Percentiles rank a stretch among this genome's conserved stretches.
These are phyloP conservation scores for Drosophila paramelanica DNA, from an alignment of 2,888 invertebrate genomes.

Conservation along the genomic window DNA sequence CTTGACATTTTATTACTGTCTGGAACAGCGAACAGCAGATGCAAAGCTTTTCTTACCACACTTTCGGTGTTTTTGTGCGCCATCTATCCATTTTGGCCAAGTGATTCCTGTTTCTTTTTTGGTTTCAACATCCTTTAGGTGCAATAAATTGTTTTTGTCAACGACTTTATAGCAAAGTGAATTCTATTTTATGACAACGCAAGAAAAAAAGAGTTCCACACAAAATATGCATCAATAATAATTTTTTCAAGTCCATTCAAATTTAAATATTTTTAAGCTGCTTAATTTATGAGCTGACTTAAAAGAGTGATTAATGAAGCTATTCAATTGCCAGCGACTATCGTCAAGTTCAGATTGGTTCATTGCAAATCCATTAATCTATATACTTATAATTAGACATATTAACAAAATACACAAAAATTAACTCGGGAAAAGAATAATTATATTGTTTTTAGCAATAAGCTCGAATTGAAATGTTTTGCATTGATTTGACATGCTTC, in stretches of 20 bases:
- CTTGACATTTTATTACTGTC: constrained; percentile 72
- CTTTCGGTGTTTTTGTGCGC: constrained; percentile 28
- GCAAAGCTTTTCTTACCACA: constrained; percentile 46
- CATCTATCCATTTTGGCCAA: constrained; percentile 14
- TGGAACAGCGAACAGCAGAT: constrained; percentile 24
- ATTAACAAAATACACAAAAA: constrained; percentile 11
- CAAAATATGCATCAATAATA: constrained; percentile 18
- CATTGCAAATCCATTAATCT: constrained; percentile 46
- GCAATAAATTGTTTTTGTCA: constrained; percentile 61
- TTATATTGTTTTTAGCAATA: no score
- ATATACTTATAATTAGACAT: constrained; percentile 13
- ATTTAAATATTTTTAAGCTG: constrained; percentile 8
- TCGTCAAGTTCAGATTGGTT: constrained; percentile 41
- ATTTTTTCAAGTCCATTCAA: neutral
- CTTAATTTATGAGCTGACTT: constrained; percentile 13
- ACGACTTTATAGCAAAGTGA: constrained; percentile 56
- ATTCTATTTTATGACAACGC: constrained; percentile 45
- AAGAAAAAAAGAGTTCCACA: constrained; percentile 32
- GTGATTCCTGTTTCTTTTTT: constrained; percentile 26
- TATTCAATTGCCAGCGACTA: constrained; percentile 33
- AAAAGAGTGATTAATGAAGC: constrained; percentile 50
- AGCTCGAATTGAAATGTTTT: no score
- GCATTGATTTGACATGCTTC: no score
- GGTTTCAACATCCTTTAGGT: constrained; percentile 17
- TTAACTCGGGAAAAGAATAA: neutral